Conservation (phyloP, 53 echinoderm and acorn worm genomes). For the Paracentrotus lividus region DNA sequence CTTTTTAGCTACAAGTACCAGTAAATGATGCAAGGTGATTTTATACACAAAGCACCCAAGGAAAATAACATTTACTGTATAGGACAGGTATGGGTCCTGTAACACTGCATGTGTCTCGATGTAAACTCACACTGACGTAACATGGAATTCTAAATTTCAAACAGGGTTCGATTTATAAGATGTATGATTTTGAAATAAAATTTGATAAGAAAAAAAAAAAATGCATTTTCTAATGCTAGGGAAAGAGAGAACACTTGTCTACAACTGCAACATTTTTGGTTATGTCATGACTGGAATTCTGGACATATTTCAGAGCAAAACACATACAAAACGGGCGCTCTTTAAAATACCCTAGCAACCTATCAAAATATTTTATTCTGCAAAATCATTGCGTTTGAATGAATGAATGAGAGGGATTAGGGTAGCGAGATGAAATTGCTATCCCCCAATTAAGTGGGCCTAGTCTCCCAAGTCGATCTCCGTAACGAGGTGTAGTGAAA, state of each 20-base stretch:
- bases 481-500: conserved; percentile 48
- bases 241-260: background rate
- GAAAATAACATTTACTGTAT: background rate
- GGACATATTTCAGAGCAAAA: background rate
- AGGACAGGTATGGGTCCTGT: background rate
- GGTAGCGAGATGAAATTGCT: conserved; percentile 28
- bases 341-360: background rate
- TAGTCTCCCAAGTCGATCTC: background rate
- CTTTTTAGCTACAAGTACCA: too few relatives aligned
- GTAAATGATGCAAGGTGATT: too few relatives aligned
- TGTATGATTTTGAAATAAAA: background rate
- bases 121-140: background rate
- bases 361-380: background rate
- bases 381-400: background rate
- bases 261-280: background rate
- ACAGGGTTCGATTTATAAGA: background rate
- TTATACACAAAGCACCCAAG: background rate
- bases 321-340: background rate
- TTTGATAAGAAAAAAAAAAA: background rate
- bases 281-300: background rate
- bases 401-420: conserved; percentile 27
- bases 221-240: background rate
- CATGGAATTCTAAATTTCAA: too few relatives aligned
- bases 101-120: background rate
- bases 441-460: conserved; percentile 57